phyloP scores from a whole-genome alignment of 2,113 vertebrate species.

The Chionomys nivalis region DNA sequence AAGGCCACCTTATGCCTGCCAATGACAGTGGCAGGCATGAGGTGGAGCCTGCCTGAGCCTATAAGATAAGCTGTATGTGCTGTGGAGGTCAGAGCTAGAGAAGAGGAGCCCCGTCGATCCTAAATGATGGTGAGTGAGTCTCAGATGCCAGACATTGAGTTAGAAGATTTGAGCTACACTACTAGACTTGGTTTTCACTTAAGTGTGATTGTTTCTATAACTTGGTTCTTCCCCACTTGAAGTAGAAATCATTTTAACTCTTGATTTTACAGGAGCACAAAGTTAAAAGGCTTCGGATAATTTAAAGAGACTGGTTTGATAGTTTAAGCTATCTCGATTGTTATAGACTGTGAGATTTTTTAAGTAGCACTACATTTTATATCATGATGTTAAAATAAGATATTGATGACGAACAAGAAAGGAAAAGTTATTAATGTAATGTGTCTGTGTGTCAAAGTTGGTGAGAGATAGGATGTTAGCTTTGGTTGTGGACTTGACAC shows the following conservation, averaged over 20 bases:
- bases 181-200: neutral
- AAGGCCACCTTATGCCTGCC: neutral
- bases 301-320: neutral
- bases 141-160: neutral
- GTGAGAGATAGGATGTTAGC: neutral
- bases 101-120: neutral
- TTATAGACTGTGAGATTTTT: neutral
- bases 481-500: neutral
- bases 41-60: neutral
- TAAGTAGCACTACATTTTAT: neutral
- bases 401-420: neutral
- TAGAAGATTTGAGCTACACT: neutral
- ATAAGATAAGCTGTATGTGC: neutral
- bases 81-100: neutral
- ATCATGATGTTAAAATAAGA: neutral
- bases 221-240: neutral
- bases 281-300: neutral
- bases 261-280: neutral
- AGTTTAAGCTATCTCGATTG: neutral
- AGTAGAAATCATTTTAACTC: neutral
- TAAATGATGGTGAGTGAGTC: neutral
- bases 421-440: neutral
- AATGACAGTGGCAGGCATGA: neutral
- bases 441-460: neutral
- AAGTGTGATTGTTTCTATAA: neutral